A percentile compares a stretch with the other conserved stretches of the same genome.
Evolutionary conservation across 2,113 vertebrate species (phyloP).

Genomic region (Sinocyclocheilus anophthalmus): DNA sequence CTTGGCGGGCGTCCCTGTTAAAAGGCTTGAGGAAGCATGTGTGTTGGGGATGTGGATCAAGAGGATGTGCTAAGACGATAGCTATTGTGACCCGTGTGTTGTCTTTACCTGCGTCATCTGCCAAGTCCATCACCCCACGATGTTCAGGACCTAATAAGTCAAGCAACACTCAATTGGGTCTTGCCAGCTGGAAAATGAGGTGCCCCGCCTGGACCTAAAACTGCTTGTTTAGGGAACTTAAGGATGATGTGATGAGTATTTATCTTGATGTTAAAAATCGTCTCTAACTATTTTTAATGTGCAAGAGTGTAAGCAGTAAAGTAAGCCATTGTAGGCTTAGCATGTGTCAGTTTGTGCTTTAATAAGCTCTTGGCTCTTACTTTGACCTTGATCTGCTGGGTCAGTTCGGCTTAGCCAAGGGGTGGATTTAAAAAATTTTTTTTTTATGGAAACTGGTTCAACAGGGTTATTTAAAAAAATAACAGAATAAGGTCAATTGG

Average conservation of each 20-base stretch:
- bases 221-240: background rate
- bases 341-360: background rate
- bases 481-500: too few relatives aligned
- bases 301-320: background rate
- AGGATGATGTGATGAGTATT: slow-evolving; percentile 6
- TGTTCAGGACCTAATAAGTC: too few relatives aligned
- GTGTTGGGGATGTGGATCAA: slow-evolving; percentile 11
- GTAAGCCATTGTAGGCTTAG: background rate
- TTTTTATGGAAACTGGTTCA: too few relatives aligned
- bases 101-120: slow-evolving; percentile 49
- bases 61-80: slow-evolving; percentile 32
- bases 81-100: slow-evolving; percentile 16
- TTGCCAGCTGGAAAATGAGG: slow-evolving; percentile 43
- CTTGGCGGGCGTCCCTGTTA: background rate
- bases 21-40: slow-evolving; percentile 1
- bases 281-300: background rate
- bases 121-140: slow-evolving; percentile 49
- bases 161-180: slow-evolving; percentile 27
- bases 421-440: too few relatives aligned
- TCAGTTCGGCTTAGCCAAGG: background rate
- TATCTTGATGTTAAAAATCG: background rate
- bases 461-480: too few relatives aligned
- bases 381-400: background rate
- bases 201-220: slow-evolving; percentile 25
- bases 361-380: background rate